These are phyloP conservation scores for Luperina testacea DNA, from an alignment of 2,888 invertebrate species.

Conservation along the genomic window DNA sequence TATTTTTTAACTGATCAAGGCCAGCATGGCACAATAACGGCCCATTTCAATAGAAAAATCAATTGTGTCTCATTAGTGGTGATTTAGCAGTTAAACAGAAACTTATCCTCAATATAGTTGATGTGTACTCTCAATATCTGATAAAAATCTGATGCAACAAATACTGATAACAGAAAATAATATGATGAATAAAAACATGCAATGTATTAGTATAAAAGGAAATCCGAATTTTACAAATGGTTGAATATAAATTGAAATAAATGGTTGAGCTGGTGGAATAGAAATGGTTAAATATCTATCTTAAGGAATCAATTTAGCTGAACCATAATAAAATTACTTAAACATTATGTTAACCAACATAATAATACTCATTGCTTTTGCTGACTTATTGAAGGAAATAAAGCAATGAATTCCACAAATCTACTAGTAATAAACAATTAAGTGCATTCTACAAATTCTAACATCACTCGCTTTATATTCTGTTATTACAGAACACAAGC, in stretches of 20 bases:
- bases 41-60: too few species aligned
- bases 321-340: neutral
- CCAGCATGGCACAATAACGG: too few species aligned
- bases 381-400: neutral
- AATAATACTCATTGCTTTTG: neutral
- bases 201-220: neutral
- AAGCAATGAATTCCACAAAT: neutral
- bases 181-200: conserved; percentile 2
- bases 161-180: conserved; percentile 9
- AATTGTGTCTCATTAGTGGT: too few species aligned
- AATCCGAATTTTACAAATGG: neutral
- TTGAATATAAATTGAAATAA: neutral
- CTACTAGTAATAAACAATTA: neutral
- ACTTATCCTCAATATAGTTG: neutral
- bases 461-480: too few species aligned
- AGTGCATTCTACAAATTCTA: neutral
- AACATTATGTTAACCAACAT: neutral
- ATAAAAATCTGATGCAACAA: conserved; percentile 25
- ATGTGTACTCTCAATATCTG: neutral
- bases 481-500: neutral
- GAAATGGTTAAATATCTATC: neutral
- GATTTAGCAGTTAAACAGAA: too few species aligned
- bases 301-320: neutral
- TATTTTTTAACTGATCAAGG: neutral
- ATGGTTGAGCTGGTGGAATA: neutral